These are phyloP conservation scores for Apocrypta bakeri DNA, from an alignment of 1,140 invertebrate species.

Conservation along the genomic window DNA sequence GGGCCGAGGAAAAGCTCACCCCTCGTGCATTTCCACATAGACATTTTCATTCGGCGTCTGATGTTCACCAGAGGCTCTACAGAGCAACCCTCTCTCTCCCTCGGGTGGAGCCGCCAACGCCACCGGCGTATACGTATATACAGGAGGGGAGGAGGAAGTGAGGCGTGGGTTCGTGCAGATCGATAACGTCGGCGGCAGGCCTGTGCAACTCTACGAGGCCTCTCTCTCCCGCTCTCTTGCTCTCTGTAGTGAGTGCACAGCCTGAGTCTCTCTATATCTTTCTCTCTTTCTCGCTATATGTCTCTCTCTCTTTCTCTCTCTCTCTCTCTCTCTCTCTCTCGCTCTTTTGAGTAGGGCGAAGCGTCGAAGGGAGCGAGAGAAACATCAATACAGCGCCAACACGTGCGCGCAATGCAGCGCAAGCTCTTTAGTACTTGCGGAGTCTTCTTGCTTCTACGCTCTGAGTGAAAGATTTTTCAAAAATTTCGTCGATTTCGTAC, in stretches of 20 bases:
- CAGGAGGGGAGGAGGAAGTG: conserved; percentile 48
- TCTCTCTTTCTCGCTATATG: background rate
- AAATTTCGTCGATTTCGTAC: background rate
- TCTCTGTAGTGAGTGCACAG: background rate
- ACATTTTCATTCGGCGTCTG: conserved; percentile 47
- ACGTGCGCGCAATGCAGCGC: background rate
- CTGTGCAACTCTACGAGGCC: conserved; percentile 53
- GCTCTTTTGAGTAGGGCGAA: conserved; percentile 12
- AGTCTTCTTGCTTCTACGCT: too few relatives aligned
- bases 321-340: background rate
- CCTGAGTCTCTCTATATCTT: background rate
- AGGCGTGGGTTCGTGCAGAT: conserved; percentile 62
- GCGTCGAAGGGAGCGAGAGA: background rate
- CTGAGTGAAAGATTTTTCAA: background rate
- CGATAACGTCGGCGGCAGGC: conserved; percentile 59
- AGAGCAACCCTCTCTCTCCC: conserved; percentile 36
- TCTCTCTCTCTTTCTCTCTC: background rate
- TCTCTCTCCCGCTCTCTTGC: background rate
- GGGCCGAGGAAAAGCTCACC: background rate
- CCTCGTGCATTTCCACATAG: conserved; percentile 23
- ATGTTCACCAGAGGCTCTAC: conserved; percentile 28
- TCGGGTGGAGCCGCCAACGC: background rate
- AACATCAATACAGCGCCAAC: conserved; percentile 12
- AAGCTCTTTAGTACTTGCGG: background rate
- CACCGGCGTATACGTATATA: background rate